phyloP scores from a whole-genome alignment of 1,140 invertebrate species.

The Pissodes strobi region DNA sequence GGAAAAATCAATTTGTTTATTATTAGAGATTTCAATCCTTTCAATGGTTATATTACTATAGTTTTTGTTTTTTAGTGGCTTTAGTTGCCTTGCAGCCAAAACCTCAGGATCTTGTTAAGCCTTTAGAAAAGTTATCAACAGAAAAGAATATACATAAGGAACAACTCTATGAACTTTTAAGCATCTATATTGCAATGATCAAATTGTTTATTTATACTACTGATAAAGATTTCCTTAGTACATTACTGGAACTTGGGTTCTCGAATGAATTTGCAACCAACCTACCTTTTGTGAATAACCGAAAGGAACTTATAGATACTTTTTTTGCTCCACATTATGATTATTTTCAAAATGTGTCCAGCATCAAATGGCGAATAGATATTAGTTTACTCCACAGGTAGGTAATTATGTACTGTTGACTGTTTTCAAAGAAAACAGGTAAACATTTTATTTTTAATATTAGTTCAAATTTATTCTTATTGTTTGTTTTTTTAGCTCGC shows the following conservation, averaged over 20 bases:
- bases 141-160: slow-evolving; percentile 38
- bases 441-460: background rate
- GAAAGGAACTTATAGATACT: slow-evolving; percentile 29
- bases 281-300: slow-evolving; percentile 40
- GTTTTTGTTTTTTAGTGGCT: slow-evolving; percentile 44
- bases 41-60: background rate
- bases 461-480: background rate
- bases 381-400: slow-evolving; percentile 46
- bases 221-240: slow-evolving; percentile 40
- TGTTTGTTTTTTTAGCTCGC: slow-evolving; percentile 32
- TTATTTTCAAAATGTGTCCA: slow-evolving; percentile 38
- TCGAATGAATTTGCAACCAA: slow-evolving; percentile 38
- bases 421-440: too few species aligned
- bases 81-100: slow-evolving; percentile 31
- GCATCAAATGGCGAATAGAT: slow-evolving; percentile 47
- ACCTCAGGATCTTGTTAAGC: slow-evolving; percentile 32
- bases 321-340: slow-evolving; percentile 33
- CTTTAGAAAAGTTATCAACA: slow-evolving; percentile 35
- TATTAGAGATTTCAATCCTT: background rate
- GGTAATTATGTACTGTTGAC: too few species aligned
- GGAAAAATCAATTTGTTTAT: background rate
- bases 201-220: slow-evolving; percentile 34
- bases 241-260: slow-evolving; percentile 39
- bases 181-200: slow-evolving; percentile 38
- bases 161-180: slow-evolving; percentile 36